These are phyloP conservation scores for Rosalia funebris DNA, from an alignment of 2,888 invertebrate species.

Conservation along the genomic window DNA sequence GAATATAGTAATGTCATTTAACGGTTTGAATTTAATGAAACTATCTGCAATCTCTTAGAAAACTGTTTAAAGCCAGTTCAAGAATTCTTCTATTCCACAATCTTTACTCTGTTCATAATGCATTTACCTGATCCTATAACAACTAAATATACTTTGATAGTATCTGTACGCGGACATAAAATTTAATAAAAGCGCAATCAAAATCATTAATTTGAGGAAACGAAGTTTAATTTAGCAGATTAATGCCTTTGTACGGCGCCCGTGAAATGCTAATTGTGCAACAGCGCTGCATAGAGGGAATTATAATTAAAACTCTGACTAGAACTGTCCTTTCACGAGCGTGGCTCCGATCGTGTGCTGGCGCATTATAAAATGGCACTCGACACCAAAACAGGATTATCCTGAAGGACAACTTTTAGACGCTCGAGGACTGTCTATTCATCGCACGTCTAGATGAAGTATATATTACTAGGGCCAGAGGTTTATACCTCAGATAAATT, in stretches of 20 bases:
- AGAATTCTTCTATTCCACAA: no score
- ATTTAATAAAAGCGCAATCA: background rate
- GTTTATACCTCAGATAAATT: no score
- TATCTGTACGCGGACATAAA: no score
- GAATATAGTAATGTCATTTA: no score
- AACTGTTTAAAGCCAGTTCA: no score
- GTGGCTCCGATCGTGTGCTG: background rate
- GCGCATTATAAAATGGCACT: constrained; percentile 3
- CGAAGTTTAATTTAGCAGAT: background rate
- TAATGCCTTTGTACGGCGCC: background rate
- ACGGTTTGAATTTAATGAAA: no score
- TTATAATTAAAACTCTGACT: background rate
- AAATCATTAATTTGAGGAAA: background rate
- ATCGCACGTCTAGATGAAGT: background rate
- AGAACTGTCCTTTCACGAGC: background rate
- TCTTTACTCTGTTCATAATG: no score
- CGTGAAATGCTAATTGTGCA: no score
- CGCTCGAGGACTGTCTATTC: background rate
- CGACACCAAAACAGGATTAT: constrained; percentile 2
- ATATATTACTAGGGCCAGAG: background rate
- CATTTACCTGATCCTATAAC: no score
- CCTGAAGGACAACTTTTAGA: background rate
- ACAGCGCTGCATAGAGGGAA: no score
- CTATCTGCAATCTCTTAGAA: no score
- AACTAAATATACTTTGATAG: no score